Evolutionary conservation across 2,113 vertebrate genomes (phyloP).

Genomic region (Muscicapa adusta): DNA sequence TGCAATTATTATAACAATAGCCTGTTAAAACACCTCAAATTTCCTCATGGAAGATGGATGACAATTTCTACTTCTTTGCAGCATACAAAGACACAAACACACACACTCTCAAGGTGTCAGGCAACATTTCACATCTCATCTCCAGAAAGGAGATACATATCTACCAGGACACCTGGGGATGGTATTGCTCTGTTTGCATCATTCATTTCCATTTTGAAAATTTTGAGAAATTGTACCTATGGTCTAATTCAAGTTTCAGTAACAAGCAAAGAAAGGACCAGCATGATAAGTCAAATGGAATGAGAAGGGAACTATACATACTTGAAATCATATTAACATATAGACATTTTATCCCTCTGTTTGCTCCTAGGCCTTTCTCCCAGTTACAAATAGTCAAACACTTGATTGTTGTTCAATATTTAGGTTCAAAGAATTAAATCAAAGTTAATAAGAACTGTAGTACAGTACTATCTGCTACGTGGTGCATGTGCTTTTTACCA

Average conservation of each 20-base stretch:
- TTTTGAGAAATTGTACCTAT: neutral
- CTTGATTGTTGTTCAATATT: accelerated
- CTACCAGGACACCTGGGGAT: neutral
- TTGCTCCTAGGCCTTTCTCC: neutral
- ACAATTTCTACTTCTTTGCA: neutral
- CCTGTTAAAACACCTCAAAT: neutral
- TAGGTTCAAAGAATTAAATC: neutral
- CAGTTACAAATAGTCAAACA: neutral
- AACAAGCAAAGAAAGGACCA: neutral
- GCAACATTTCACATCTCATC: neutral
- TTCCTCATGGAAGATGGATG: neutral
- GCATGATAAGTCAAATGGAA: accelerated
- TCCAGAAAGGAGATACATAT: neutral
- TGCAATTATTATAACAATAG: neutral
- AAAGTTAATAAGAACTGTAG: neutral
- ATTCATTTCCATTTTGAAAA: neutral
- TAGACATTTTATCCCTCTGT: neutral
- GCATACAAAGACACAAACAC: accelerated
- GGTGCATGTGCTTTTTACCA: neutral
- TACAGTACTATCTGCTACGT: neutral
- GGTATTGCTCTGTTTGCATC: neutral
- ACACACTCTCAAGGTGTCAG: neutral
- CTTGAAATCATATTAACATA: neutral
- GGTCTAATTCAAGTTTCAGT: neutral
- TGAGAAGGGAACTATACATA: neutral